These are phyloP conservation scores for Caranx ignobilis DNA, from an alignment of 2,113 vertebrate genomes.

Conservation along the genomic window DNA sequence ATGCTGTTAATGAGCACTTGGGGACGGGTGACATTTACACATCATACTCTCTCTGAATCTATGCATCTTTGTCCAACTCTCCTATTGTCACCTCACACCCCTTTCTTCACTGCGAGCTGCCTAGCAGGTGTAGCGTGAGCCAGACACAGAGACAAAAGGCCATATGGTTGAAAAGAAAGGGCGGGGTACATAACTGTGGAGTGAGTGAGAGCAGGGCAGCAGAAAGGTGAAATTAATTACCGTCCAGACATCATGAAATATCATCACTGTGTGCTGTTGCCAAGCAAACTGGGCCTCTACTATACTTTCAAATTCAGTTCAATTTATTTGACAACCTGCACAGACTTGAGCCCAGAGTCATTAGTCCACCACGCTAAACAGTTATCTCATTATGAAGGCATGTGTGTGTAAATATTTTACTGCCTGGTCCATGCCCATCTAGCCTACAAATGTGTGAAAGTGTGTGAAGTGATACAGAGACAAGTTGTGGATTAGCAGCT, in stretches of 20 bases:
- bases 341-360: constrained; percentile 8
- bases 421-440: no score
- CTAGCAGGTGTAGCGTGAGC: background rate
- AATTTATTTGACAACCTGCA: constrained; percentile 31
- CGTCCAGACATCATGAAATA: constrained; percentile 40
- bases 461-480: background rate
- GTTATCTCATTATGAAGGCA: background rate
- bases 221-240: constrained; percentile 66
- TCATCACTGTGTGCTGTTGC: constrained; percentile 39
- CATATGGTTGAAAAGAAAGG: constrained; percentile 13
- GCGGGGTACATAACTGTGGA: background rate
- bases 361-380: constrained; percentile 1
- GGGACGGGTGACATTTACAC: constrained; percentile 56
- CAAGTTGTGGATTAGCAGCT: background rate
- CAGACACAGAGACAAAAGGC: constrained; percentile 12
- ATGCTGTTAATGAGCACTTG: constrained; percentile 50
- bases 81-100: background rate
- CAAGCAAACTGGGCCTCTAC: constrained; percentile 44
- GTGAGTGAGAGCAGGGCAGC: background rate
- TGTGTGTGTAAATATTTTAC: background rate
- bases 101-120: constrained; percentile 8
- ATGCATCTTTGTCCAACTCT: constrained; percentile 16
- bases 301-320: constrained; percentile 21
- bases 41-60: constrained; percentile 11
- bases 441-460: no score